phyloP scores from a whole-genome alignment of 1,140 invertebrate genomes.

The Conopomorpha cramerella region DNA sequence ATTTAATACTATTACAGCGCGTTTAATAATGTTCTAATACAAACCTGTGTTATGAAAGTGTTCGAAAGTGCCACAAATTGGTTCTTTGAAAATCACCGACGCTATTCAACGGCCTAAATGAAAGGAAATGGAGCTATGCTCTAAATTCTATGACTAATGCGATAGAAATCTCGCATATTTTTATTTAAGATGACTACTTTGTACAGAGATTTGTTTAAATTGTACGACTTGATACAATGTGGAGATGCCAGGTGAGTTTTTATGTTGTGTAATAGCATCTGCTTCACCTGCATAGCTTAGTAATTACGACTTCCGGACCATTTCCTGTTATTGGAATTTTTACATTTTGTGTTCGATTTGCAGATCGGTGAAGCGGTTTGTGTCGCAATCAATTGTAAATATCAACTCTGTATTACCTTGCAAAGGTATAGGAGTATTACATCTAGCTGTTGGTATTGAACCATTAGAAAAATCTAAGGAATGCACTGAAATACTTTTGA shows the following conservation, averaged over 20 bases:
- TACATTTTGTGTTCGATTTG: constrained; percentile 13
- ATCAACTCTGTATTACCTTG: constrained; percentile 70
- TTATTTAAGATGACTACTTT: constrained; percentile 28
- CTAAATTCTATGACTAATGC: constrained; percentile 14
- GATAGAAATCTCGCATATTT: no score
- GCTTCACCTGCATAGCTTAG: not conserved
- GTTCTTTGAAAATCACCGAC: not conserved
- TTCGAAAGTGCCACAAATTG: not conserved
- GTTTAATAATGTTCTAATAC: not conserved
- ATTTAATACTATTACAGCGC: not conserved
- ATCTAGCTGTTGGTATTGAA: constrained; percentile 75
- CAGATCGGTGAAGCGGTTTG: constrained; percentile 65
- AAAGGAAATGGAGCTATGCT: constrained; percentile 36
- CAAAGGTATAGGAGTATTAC: constrained; percentile 75
- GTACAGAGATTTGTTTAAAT: constrained; percentile 42
- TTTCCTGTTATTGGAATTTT: not conserved
- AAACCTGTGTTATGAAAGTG: not conserved
- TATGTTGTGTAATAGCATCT: not conserved
- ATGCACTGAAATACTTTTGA: constrained; percentile 69
- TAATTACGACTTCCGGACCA: not conserved
- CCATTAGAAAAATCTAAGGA: constrained; percentile 66
- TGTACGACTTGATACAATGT: constrained; percentile 47
- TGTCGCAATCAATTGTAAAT: constrained; percentile 65
- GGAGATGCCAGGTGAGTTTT: constrained; percentile 29
- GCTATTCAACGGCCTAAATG: constrained; percentile 27